These are phyloP conservation scores for Oceanodroma tethys DNA, from an alignment of 2,113 vertebrate genomes.

Conservation along the genomic window DNA sequence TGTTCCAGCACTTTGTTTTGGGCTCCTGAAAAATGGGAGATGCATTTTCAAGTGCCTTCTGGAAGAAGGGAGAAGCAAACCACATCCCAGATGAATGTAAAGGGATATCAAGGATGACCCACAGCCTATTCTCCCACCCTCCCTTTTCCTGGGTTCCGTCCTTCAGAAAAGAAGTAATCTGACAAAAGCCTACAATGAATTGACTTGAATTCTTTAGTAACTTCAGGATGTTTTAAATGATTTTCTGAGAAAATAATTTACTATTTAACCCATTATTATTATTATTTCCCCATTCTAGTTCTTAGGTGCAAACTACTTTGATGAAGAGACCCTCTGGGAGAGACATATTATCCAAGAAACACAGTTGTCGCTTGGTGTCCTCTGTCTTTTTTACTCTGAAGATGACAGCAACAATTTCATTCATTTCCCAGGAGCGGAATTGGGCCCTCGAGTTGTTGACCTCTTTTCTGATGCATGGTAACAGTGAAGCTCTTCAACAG, in stretches of 20 bases:
- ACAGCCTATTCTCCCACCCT: neutral
- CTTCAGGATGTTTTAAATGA: neutral
- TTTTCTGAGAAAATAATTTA: neutral
- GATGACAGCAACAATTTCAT: neutral
- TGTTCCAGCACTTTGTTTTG: neutral
- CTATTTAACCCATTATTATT: neutral
- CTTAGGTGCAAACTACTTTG: neutral
- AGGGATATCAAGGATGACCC: neutral
- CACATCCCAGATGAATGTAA: neutral
- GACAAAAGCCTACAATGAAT: neutral
- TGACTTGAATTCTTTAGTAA: neutral
- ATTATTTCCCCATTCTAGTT: neutral
- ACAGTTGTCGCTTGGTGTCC: neutral
- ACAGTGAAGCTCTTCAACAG: neutral
- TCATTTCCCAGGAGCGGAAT: neutral
- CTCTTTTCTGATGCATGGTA: neutral
- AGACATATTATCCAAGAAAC: neutral
- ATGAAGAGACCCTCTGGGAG: neutral
- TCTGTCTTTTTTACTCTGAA: neutral
- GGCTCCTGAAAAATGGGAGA: neutral
- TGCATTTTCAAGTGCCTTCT: neutral
- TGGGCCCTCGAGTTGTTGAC: neutral
- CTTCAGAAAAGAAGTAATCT: neutral
- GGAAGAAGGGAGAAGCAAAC: neutral
- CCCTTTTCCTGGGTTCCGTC: neutral